These are phyloP conservation scores for Carlito syrichta DNA, from an alignment of 2,113 vertebrate genomes.

Conservation along the genomic window DNA sequence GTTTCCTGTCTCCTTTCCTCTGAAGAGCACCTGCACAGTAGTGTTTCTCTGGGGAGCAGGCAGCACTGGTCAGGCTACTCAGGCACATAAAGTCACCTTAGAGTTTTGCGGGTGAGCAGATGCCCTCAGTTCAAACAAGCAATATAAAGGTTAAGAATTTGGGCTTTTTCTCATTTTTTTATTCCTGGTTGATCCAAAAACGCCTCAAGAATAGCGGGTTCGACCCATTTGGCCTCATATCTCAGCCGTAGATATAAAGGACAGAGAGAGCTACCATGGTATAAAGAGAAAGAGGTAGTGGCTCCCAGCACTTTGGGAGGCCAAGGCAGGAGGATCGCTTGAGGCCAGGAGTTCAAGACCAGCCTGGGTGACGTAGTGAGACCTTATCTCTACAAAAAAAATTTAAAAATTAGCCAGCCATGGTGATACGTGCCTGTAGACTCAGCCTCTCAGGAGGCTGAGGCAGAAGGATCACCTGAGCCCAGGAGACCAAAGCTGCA, in stretches of 20 bases:
- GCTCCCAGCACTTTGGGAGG: too few species aligned
- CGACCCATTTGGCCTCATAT: not conserved
- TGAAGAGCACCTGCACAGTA: not conserved
- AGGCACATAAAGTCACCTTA: not conserved
- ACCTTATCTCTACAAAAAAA: too few species aligned
- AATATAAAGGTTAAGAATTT: not conserved
- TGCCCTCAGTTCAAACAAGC: not conserved
- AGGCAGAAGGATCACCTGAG: too few species aligned
- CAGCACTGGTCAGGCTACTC: not conserved
- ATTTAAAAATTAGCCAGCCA: too few species aligned
- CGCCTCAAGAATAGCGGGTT: not conserved
- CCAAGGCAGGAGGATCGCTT: too few species aligned
- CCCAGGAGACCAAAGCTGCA: too few species aligned
- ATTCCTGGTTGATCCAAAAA: not conserved
- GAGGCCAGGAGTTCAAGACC: too few species aligned
- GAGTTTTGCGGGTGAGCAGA: not conserved
- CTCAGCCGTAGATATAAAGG: not conserved
- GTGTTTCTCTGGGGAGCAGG: not conserved
- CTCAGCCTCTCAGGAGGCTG: too few species aligned
- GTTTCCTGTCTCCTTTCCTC: not conserved
- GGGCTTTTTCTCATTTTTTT: not conserved
- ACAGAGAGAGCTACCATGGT: not conserved
- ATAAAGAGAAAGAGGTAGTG: not conserved
- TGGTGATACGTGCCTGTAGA: too few species aligned
- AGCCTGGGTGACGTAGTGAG: too few species aligned